Conservation (phyloP, 2,888 invertebrate species). For the Drosophila anceps region DNA sequence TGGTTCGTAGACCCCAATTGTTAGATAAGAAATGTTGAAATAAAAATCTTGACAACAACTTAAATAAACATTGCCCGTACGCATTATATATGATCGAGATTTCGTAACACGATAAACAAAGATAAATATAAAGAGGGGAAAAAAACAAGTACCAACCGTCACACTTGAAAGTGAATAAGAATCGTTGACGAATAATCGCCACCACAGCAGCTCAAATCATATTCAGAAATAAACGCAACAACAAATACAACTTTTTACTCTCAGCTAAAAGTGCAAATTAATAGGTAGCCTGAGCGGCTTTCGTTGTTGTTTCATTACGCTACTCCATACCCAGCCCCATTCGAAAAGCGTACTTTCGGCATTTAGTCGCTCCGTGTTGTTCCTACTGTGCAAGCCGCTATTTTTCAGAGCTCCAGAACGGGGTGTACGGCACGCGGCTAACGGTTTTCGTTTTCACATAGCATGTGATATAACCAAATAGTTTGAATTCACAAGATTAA, state of each 20-base stretch:
- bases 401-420: constrained; percentile 15
- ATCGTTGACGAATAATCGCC: constrained; percentile 15
- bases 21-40: constrained; percentile 55
- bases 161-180: constrained; percentile 18
- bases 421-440: constrained; percentile 27
- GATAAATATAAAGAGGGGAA: constrained; percentile 27
- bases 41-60: constrained; percentile 44
- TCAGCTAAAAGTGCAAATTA: constrained; percentile 65
- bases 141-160: constrained; percentile 27
- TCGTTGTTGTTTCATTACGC: constrained; percentile 14
- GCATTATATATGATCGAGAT: constrained; percentile 29
- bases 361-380: constrained; percentile 45
- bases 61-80: constrained; percentile 44
- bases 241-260: constrained; percentile 28
- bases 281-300: constrained; percentile 28
- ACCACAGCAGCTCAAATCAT: constrained; percentile 16
- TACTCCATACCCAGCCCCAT: constrained; percentile 24
- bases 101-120: constrained; percentile 61
- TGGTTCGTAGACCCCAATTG: not conserved
- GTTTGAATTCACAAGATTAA: constrained; percentile 4
- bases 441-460: constrained; percentile 35
- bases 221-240: constrained; percentile 29
- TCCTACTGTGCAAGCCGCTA: constrained; percentile 37
- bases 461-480: constrained; percentile 65
- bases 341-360: constrained; percentile 10